These are phyloP conservation scores for Geodia barretti DNA, from an alignment of 37 sponge, comb jelly and placozoan genomes.

Conservation along the genomic window DNA sequence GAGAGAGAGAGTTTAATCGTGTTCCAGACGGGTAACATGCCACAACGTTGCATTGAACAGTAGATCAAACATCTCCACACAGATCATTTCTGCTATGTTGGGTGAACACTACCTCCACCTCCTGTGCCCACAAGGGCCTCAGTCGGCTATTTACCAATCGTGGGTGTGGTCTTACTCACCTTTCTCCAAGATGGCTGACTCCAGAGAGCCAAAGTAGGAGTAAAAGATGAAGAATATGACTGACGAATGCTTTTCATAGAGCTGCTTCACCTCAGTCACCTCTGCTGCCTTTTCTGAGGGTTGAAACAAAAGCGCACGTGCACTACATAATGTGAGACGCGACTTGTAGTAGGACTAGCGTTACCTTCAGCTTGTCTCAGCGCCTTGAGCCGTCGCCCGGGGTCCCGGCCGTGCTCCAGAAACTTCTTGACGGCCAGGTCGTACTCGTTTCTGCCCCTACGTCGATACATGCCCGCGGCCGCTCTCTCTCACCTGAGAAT, in stretches of 20 bases:
- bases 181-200: conserved; percentile 50
- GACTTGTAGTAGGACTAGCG: no score
- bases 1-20: no score
- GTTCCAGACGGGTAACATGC: no score
- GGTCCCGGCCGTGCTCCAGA: conserved; percentile 69
- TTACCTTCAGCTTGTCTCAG: conserved; percentile 70
- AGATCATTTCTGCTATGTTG: no score
- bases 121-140: no score
- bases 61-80: no score
- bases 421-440: conserved; percentile 68
- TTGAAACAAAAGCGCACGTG: no score
- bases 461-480: background rate
- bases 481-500: no score
- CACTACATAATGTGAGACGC: no score
- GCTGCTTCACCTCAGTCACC: conserved; percentile 58
- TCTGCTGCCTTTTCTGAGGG: conserved; percentile 65
- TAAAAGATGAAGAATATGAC: conserved; percentile 76
- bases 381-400: conserved; percentile 65
- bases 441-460: conserved; percentile 44
- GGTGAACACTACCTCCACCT: no score
- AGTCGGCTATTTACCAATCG: background rate
- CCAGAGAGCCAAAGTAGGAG: conserved; percentile 60
- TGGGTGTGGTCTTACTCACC: conserved; percentile 13
- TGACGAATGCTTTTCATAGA: conserved; percentile 53
- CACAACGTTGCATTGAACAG: no score